Evolutionary conservation across 1,140 invertebrate species (phyloP), one percentile per base, ranked within the genome.

Genomic region (Kradibia gibbosae): DNA sequence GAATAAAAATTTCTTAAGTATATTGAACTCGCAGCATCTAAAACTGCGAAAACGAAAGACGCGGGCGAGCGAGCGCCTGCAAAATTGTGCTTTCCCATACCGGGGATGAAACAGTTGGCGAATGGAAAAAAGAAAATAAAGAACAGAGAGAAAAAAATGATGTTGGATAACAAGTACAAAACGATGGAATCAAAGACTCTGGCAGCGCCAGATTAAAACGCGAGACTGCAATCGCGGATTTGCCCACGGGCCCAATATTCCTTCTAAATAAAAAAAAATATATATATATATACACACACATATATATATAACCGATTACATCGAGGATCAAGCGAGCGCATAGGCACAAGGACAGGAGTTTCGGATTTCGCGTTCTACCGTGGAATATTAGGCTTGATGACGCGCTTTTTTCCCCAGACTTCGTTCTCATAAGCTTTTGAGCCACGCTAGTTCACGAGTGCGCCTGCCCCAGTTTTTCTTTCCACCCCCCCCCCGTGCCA

Each of bases 231-330:
- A 50, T 81, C 80, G 80, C 57, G 81, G 85, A 86, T 85, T 85
- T 83, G 83, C 39, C 72, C 83, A 67, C 76, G 81, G 74, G 83
- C 81, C 74, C 81, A 85, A 86, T 84, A 85, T 83, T 83, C 81
- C 82, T 84, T 82, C 81, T 83, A 84, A 85, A 84, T 85, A 85
- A 86, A 86, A 86, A n/a, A n/a, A n/a, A n/a, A n/a, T n/a, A n/a
- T n/a, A n/a, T n/a, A n/a, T n/a, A n/a, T n/a, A n/a, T n/a, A n/a
- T n/a, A n/a, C n/a, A n/a, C n/a, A n/a, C n/a, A n/a, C n/a, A n/a
- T n/a, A n/a, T n/a, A n/a, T n/a, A n/a, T 86, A 86, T 85, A 81
- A 65, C 70, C 72, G 75, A 80, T 74, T 84, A 86, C 86, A 86
- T 86, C 86, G 83, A 84, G 83, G 83, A 81, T 85, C 83, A 83